Conservation (phyloP, 2,888 invertebrate genomes). For the Drosophila anceps region DNA sequence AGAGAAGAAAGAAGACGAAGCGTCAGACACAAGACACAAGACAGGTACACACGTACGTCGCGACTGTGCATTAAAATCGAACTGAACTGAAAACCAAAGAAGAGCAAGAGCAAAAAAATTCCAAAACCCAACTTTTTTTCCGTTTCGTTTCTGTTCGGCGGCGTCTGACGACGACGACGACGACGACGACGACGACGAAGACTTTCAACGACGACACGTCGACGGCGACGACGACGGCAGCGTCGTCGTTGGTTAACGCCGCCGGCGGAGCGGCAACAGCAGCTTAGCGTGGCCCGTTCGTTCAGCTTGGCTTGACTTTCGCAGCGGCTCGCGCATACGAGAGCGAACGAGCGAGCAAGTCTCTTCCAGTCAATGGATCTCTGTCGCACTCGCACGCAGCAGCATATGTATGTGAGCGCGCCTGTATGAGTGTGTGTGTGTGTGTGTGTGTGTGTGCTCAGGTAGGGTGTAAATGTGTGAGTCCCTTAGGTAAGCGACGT, state of each 20-base stretch:
- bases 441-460: constrained; percentile 37
- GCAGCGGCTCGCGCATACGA: constrained; percentile 27
- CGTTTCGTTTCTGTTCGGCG: constrained; percentile 61
- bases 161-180: constrained; percentile 31
- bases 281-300: constrained; percentile 80
- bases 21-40: constrained; percentile 23
- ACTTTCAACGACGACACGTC: constrained; percentile 65
- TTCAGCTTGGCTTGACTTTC: constrained; percentile 82
- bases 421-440: background rate
- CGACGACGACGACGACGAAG: constrained; percentile 45
- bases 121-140: constrained; percentile 83
- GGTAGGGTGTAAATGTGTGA: constrained; percentile 58
- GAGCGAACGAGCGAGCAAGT: constrained; percentile 15
- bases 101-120: constrained; percentile 84
- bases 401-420: too few species aligned
- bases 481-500: constrained; percentile 75
- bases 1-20: constrained; percentile 35
- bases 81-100: constrained; percentile 84
- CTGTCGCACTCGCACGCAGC: constrained; percentile 8
- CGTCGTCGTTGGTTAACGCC: constrained; percentile 72
- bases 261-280: constrained; percentile 80
- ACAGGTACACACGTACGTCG: constrained; percentile 72
- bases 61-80: constrained; percentile 83
- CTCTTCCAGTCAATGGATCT: constrained; percentile 23
- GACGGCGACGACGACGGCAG: constrained; percentile 46